phyloP scores from a whole-genome alignment of 2,113 vertebrate genomes.

The Neofelis nebulosa region DNA sequence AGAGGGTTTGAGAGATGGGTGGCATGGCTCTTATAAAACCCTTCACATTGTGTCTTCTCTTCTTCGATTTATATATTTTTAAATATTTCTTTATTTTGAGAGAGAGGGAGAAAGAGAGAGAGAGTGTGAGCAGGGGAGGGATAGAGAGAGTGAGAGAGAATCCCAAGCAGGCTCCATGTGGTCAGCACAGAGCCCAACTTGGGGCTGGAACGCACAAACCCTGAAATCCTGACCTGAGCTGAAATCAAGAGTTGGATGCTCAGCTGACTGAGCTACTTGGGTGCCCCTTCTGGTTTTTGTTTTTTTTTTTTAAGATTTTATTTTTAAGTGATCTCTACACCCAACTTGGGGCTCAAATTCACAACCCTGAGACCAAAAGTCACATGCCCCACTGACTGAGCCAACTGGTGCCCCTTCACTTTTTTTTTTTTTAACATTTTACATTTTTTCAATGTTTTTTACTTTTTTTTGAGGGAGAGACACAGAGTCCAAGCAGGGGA shows the following conservation, averaged over 20 bases:
- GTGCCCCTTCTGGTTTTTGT: no score
- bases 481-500: no score
- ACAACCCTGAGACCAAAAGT: not conserved
- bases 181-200: not conserved
- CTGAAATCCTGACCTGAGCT: not conserved
- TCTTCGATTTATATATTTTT: not conserved
- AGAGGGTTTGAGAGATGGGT: not conserved
- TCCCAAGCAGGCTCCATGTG: not conserved
- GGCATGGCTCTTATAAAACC: not conserved
- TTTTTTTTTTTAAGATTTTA: not conserved
- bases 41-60: not conserved
- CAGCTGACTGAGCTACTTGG: not conserved
- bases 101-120: rapidly evolving
- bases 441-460: no score
- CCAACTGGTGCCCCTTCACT: not conserved
- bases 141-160: not conserved
- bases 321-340: not conserved
- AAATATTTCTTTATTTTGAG: not conserved
- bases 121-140: not conserved
- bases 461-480: no score
- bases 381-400: not conserved
- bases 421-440: no score
- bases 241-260: not conserved
- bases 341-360: not conserved
- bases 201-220: not conserved